Evolutionary conservation across 2,113 vertebrate species (phyloP), one percentile per base, ranked within the genome.

Genomic region (Muntiacus reevesi): DNA sequence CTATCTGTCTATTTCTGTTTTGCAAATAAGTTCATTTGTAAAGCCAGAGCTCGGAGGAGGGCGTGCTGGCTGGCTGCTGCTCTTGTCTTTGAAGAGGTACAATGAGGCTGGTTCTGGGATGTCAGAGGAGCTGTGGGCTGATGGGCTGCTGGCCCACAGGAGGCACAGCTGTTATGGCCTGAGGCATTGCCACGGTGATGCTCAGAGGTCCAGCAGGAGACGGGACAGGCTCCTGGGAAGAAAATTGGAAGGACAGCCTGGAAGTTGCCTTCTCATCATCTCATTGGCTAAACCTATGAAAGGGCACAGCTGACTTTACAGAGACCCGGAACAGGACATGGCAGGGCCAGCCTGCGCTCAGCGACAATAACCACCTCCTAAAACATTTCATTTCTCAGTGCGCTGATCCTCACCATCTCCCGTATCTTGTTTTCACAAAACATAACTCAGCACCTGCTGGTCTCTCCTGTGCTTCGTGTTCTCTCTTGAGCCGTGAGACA

Each of bases 361-460:
- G 36, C 0, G 28, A 57, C 28, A 5, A 7, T 13, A 12, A 45
- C 6, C 4, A 62, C 79, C 28, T 43, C 30, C 60, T 47, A 7
- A 28, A 14, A 21, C 52, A 2, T 45, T 43, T n/a, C n/a, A 7
- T 33, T n/a, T 16, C 10, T 3, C 25, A 60, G 12, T n/a, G 54
- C 13, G 0, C 74, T 17, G 13, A 59, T 27, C n/a, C n/a, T 40
- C 19, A 43, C 1, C 10, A 0, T 19, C 40, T 47, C 43, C 64
- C 1, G 0, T 4, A 25, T 36, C 16, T 28, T 7, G 0, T 28
- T 30, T 43, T 78, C 5, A 25, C 54, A 45, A 8, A 83, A 12
- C 21, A 16, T 23, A 40, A 2, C 19, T 2, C 27, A 11, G 33
- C 27, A 9, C 12, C 0, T 17, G 21, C 10, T 27, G 28, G 27